Conservation (phyloP, 2,888 invertebrate species). For the Lagria hirta region DNA sequence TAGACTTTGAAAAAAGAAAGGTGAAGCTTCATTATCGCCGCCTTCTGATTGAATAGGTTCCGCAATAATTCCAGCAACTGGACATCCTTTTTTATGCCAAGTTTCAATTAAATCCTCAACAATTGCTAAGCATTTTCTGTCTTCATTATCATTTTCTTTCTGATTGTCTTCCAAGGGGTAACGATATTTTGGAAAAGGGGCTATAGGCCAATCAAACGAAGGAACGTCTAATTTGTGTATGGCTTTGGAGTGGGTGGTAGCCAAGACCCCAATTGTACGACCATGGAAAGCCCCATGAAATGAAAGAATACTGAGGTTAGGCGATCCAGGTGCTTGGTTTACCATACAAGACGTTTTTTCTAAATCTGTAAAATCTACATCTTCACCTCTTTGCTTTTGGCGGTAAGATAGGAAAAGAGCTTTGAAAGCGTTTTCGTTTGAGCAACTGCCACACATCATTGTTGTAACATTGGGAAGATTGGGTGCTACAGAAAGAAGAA, state of each 20-base stretch:
- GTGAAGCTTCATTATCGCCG: slow-evolving; percentile 92
- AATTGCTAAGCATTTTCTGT: slow-evolving; percentile 67
- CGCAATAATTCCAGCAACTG: slow-evolving; percentile 88
- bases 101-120: slow-evolving; percentile 74
- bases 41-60: slow-evolving; percentile 99
- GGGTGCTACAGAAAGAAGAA: slow-evolving; percentile 65
- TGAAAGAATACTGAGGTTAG: slow-evolving; percentile 78
- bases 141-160: slow-evolving; percentile 80
- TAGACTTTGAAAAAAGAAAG: slow-evolving; percentile 84
- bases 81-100: slow-evolving; percentile 68
- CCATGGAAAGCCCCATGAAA: slow-evolving; percentile 95
- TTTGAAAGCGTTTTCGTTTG: slow-evolving; percentile 97
- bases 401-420: slow-evolving; percentile 87
- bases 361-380: slow-evolving; percentile 67
- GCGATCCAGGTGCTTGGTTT: slow-evolving; percentile 86
- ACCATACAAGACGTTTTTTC: slow-evolving; percentile 83
- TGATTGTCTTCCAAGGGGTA: slow-evolving; percentile 86
- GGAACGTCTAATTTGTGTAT: slow-evolving; percentile 96
- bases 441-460: slow-evolving; percentile 98
- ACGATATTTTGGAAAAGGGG: slow-evolving; percentile 76
- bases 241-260: slow-evolving; percentile 92
- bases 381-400: slow-evolving; percentile 71
- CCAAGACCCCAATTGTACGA: slow-evolving; percentile 81
- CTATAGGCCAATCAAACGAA: slow-evolving; percentile 94
- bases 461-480: slow-evolving; percentile 82